phyloP scores from a whole-genome alignment of 2,888 invertebrate species.

The Ligdia adustata region DNA sequence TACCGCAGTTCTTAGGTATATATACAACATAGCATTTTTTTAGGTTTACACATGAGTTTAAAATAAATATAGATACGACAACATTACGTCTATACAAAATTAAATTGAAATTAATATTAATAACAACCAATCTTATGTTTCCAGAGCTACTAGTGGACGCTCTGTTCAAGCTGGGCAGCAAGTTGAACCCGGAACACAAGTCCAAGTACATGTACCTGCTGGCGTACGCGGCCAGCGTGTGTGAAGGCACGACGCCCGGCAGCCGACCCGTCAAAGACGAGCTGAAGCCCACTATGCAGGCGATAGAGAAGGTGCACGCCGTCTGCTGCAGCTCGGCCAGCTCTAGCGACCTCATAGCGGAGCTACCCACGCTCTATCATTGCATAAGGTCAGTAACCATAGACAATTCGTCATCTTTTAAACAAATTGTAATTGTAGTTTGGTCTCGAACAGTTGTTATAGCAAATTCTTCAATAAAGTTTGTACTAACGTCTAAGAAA shows the following conservation, averaged over 20 bases:
- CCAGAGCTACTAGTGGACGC: constrained; percentile 95
- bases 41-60: too few relatives aligned
- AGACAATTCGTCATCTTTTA: too few relatives aligned
- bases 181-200: constrained; percentile 98
- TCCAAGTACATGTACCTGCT: constrained; percentile 97
- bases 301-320: constrained; percentile 95
- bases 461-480: too few relatives aligned
- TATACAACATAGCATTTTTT: too few relatives aligned
- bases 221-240: constrained; percentile 97
- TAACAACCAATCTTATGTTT: too few relatives aligned
- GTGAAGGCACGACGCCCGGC: constrained; percentile 86
- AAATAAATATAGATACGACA: too few relatives aligned
- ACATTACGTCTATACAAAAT: too few relatives aligned
- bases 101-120: too few relatives aligned
- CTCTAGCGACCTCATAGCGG: constrained; percentile 96
- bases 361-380: constrained; percentile 94
- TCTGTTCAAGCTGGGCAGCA: constrained; percentile 96
- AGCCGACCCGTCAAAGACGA: constrained; percentile 95
- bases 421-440: too few relatives aligned
- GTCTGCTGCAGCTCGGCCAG: constrained; percentile 96
- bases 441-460: too few relatives aligned
- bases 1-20: constrained; percentile 95
- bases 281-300: constrained; percentile 94
- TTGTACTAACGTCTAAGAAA: too few relatives aligned
- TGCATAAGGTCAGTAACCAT: constrained; percentile 91